Evolutionary conservation across 2,113 vertebrate genomes (phyloP).

Genomic region (Pygoscelis antarcticus): DNA sequence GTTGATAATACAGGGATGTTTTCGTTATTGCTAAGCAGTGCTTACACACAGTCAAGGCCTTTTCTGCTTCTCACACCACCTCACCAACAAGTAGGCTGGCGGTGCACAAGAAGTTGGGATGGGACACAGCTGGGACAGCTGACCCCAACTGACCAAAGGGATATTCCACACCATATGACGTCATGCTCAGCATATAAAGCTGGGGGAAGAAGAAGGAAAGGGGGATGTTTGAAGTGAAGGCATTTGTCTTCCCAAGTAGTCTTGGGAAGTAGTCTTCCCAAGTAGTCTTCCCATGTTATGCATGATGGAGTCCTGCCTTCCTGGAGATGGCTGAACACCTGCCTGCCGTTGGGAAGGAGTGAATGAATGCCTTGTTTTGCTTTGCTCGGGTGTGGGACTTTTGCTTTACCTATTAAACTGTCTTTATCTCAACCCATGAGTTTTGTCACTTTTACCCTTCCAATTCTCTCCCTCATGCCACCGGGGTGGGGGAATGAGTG

Average conservation of each 20-base stretch:
- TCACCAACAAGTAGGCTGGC: too few relatives aligned
- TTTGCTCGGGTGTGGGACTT: accelerated
- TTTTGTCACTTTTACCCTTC: not conserved
- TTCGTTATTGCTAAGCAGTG: not conserved
- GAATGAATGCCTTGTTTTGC: not conserved
- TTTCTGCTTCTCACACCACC: not conserved
- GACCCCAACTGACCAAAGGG: not conserved
- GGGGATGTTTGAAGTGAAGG: not conserved
- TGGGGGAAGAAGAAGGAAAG: not conserved
- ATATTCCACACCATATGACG: not conserved
- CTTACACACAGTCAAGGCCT: not conserved
- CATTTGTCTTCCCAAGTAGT: not conserved
- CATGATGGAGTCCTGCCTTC: not conserved
- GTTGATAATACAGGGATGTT: not conserved
- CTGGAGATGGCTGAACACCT: not conserved
- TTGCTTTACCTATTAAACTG: not conserved
- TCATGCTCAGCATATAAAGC: not conserved
- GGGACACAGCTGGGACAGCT: not conserved
- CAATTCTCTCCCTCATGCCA: not conserved
- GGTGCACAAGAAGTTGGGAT: not conserved
- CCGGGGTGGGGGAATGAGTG: not conserved
- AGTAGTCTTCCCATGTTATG: accelerated
- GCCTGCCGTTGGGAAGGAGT: not conserved
- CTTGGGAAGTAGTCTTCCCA: not conserved
- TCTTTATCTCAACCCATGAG: not conserved